These are phyloP conservation scores for Nesospiza acunhae DNA, from an alignment of 2,113 vertebrate genomes.

Conservation along the genomic window DNA sequence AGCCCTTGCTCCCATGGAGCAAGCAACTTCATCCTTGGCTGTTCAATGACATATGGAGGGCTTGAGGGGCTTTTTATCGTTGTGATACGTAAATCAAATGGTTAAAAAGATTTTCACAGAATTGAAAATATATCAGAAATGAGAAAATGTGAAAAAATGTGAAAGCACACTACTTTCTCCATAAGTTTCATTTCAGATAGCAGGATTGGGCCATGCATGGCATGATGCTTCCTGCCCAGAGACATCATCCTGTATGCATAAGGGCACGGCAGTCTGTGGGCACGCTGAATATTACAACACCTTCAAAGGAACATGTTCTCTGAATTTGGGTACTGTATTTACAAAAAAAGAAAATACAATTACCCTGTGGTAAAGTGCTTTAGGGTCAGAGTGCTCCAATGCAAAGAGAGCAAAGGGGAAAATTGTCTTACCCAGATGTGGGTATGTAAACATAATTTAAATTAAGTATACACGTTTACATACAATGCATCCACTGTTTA, in stretches of 20 bases:
- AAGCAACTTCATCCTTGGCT: neutral
- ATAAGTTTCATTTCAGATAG: neutral
- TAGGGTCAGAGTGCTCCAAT: neutral
- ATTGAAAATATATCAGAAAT: neutral
- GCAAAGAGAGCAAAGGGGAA: neutral
- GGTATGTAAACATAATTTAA: constrained; percentile 28
- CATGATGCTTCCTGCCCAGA: neutral
- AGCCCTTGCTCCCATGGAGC: neutral
- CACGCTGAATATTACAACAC: neutral
- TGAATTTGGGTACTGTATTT: neutral
- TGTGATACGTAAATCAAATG: neutral
- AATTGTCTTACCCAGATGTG: neutral
- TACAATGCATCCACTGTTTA: constrained; percentile 25
- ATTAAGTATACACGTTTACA: neutral
- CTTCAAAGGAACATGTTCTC: neutral
- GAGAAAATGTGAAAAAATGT: neutral
- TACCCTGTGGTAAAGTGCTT: neutral
- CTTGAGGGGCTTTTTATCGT: neutral
- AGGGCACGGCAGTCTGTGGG: rapidly evolving
- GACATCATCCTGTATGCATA: neutral
- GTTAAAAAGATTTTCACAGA: neutral
- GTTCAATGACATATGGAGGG: neutral
- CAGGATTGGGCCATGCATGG: rapidly evolving
- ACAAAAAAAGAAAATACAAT: neutral
- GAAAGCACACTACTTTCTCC: neutral